Percentiles rank a stretch among this genome's conserved stretches.
Conservation (phyloP, 2,797 vertebrate species). For the Moxostoma hubbsi region DNA sequence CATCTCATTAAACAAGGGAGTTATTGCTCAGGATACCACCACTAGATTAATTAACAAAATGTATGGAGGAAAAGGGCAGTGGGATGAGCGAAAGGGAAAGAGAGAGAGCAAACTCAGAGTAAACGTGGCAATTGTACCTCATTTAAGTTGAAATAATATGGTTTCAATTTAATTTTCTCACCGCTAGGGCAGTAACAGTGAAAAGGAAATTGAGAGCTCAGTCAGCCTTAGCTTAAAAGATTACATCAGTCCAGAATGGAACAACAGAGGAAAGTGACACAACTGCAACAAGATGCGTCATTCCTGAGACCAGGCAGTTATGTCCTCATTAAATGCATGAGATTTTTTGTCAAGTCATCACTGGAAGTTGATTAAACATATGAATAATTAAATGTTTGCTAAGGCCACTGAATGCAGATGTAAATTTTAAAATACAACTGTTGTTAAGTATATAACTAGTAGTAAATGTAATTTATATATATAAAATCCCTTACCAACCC, state of each 20-base stretch:
- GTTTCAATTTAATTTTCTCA: slow-evolving; percentile 39
- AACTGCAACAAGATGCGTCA: neutral
- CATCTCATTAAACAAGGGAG: slow-evolving; percentile 68
- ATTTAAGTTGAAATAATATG: slow-evolving; percentile 41
- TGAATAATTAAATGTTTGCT: neutral
- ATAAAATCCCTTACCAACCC: neutral
- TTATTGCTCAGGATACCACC: slow-evolving; percentile 63
- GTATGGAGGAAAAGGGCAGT: slow-evolving; percentile 34
- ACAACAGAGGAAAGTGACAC: neutral
- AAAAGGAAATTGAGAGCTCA: slow-evolving; percentile 38
- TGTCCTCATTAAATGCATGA: slow-evolving; percentile 41
- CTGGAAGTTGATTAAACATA: slow-evolving; percentile 5
- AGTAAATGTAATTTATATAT: neutral
- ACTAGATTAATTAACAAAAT: slow-evolving; percentile 42
- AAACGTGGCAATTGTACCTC: slow-evolving; percentile 22
- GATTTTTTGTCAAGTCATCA: slow-evolving; percentile 15
- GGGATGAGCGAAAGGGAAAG: slow-evolving; percentile 31
- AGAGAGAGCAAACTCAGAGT: neutral
- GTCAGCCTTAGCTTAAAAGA: slow-evolving; percentile 11
- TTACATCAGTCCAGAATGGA: neutral
- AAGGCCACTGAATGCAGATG: neutral
- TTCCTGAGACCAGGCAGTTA: neutral
- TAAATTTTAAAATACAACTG: neutral
- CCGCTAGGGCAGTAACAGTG: neutral
- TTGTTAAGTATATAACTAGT: neutral